A percentile compares a stretch with the other conserved stretches of the same genome.
Evolutionary conservation across 2,888 invertebrate genomes (phyloP).

Genomic region (Lampropteryx suffumata): DNA sequence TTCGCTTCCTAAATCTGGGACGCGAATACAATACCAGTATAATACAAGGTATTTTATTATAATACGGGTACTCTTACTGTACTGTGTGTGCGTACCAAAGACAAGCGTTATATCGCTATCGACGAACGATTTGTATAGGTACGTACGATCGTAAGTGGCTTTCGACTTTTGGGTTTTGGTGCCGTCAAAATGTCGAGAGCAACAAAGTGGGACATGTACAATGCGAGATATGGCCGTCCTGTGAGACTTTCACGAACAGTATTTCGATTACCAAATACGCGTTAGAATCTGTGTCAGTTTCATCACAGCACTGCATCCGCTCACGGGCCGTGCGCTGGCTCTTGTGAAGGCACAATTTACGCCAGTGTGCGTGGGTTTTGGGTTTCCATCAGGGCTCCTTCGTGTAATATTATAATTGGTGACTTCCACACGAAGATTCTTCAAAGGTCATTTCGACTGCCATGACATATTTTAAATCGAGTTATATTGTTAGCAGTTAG

Average conservation of each 20-base stretch:
- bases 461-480: conserved; percentile 5
- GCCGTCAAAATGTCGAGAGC: conserved; percentile 73
- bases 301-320: conserved; percentile 78
- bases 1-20: conserved; percentile 76
- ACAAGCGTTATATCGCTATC: conserved; percentile 53
- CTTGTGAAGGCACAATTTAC: conserved; percentile 52
- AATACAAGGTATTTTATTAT: conserved; percentile 31
- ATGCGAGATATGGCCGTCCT: conserved; percentile 75
- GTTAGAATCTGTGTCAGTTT: conserved; percentile 83
- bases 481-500: not conserved
- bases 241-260: conserved; percentile 79
- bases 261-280: conserved; percentile 81
- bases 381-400: conserved; percentile 31
- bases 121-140: conserved; percentile 60
- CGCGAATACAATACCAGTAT: conserved; percentile 58
- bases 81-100: conserved; percentile 36
- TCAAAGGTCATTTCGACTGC: conserved; percentile 7
- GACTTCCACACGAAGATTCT: conserved; percentile 8
- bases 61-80: conserved; percentile 49
- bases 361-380: conserved; percentile 39
- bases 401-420: conserved; percentile 16
- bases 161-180: conserved; percentile 71
- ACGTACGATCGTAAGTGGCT: conserved; percentile 45
- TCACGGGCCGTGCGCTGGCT: conserved; percentile 60
- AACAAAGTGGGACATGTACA: conserved; percentile 73